phyloP scores from a whole-genome alignment of 2,888 invertebrate species.

The Microplitis manilae region DNA sequence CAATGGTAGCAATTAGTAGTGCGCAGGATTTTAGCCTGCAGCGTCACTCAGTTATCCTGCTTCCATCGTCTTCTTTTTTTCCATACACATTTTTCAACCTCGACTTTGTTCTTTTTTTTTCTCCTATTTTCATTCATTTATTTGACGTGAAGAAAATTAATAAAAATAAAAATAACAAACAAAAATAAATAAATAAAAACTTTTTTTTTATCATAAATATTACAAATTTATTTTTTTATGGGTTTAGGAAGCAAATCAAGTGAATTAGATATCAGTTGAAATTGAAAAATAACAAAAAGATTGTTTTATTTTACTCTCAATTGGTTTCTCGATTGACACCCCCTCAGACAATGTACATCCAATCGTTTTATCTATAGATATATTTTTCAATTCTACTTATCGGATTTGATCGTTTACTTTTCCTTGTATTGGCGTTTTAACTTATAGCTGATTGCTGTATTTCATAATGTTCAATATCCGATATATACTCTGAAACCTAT shows the following conservation, averaged over 20 bases:
- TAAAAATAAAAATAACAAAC: too few species aligned
- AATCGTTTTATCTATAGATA: not conserved
- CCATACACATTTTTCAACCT: not conserved
- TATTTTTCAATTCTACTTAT: slow-evolving; percentile 1
- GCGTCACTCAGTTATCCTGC: slow-evolving; percentile 22
- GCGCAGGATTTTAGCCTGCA: slow-evolving; percentile 54
- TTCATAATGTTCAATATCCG: not conserved
- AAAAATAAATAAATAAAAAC: too few species aligned
- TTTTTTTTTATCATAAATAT: not conserved
- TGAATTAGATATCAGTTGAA: not conserved
- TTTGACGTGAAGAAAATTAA: too few species aligned
- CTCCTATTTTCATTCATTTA: not conserved
- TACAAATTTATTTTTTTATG: not conserved
- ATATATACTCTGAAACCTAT: too few species aligned
- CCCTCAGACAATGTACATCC: slow-evolving; percentile 1
- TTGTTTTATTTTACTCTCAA: not conserved
- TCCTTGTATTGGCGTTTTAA: not conserved
- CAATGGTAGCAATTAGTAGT: slow-evolving; percentile 59
- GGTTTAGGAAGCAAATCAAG: not conserved
- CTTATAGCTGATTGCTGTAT: not conserved
- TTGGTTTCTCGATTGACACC: slow-evolving; percentile 9
- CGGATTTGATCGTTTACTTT: not conserved
- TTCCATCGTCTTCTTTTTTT: not conserved
- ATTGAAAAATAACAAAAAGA: not conserved
- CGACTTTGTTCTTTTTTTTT: not conserved